Evolutionary conservation across 2,797 vertebrate species (phyloP).

Genomic region (Morus bassanus): DNA sequence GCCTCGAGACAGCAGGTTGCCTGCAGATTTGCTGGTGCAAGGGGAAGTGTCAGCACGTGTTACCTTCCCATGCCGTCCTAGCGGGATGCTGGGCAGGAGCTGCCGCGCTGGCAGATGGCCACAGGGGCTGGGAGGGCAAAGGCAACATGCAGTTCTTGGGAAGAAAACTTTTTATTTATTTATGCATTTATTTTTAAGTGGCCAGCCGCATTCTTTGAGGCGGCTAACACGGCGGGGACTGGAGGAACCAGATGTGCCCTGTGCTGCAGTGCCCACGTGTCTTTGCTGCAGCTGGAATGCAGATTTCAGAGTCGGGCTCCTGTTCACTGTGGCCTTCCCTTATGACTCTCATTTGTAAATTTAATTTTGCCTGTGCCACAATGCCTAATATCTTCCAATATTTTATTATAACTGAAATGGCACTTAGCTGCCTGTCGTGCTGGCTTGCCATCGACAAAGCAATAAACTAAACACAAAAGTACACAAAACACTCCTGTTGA

Average conservation of each 20-base stretch:
- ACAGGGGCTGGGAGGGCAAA: background rate
- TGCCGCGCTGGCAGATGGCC: background rate
- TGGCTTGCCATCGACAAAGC: background rate
- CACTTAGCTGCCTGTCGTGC: background rate
- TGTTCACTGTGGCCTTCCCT: background rate
- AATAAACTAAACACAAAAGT: background rate
- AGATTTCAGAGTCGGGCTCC: background rate
- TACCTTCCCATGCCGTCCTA: background rate
- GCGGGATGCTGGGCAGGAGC: background rate
- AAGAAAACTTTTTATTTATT: background rate
- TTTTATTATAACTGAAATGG: background rate
- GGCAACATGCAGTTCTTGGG: background rate
- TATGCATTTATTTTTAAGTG: background rate
- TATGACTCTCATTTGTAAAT: background rate
- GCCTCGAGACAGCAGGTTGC: background rate
- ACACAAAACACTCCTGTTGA: background rate
- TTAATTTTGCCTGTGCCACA: background rate
- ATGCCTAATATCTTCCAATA: background rate
- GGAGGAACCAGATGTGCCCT: background rate
- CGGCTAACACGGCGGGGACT: rapidly evolving
- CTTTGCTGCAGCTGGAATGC: background rate
- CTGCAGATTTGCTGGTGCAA: background rate
- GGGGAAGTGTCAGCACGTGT: background rate
- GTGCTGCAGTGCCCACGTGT: rapidly evolving
- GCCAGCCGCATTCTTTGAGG: background rate